A percentile compares a stretch with the other conserved stretches of the same genome.
phyloP scores from a whole-genome alignment of 1,140 invertebrate genomes.

The Phocides pigmalion region DNA sequence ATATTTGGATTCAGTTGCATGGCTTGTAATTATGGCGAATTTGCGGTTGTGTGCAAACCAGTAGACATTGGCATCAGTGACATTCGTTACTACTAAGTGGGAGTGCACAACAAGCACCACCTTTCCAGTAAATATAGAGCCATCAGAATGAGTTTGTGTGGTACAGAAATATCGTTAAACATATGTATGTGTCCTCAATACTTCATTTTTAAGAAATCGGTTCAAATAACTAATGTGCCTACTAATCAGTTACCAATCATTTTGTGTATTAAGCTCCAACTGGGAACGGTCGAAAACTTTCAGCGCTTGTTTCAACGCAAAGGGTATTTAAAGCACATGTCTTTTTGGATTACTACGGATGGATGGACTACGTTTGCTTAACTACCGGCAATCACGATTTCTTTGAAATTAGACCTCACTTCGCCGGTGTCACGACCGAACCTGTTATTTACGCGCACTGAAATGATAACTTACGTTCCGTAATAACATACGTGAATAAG shows the following conservation, averaged over 20 bases:
- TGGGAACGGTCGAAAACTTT: conserved; percentile 4
- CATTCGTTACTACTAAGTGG: too few relatives aligned
- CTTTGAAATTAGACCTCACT: conserved; percentile 49
- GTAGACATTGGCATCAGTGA: too few relatives aligned
- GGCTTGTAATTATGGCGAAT: too few relatives aligned
- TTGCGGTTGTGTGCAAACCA: too few relatives aligned
- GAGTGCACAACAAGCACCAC: too few relatives aligned
- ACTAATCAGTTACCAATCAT: background rate
- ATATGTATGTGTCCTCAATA: too few relatives aligned
- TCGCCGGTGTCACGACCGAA: conserved; percentile 45
- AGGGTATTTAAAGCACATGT: conserved; percentile 12
- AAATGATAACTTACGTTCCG: conserved; percentile 62
- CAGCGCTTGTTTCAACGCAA: background rate
- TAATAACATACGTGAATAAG: conserved; percentile 55
- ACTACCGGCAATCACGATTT: conserved; percentile 47
- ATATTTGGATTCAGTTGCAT: too few relatives aligned
- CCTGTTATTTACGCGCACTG: conserved; percentile 59
- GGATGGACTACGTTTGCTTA: conserved; percentile 18
- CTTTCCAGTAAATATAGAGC: too few relatives aligned
- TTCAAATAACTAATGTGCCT: background rate
- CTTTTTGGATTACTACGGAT: conserved; percentile 19
- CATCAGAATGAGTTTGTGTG: too few relatives aligned
- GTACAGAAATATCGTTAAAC: too few relatives aligned
- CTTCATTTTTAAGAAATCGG: too few relatives aligned
- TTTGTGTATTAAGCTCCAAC: background rate